These are phyloP conservation scores for Gallinago undulata DNA, from an alignment of 2,113 vertebrate genomes.

Conservation along the genomic window DNA sequence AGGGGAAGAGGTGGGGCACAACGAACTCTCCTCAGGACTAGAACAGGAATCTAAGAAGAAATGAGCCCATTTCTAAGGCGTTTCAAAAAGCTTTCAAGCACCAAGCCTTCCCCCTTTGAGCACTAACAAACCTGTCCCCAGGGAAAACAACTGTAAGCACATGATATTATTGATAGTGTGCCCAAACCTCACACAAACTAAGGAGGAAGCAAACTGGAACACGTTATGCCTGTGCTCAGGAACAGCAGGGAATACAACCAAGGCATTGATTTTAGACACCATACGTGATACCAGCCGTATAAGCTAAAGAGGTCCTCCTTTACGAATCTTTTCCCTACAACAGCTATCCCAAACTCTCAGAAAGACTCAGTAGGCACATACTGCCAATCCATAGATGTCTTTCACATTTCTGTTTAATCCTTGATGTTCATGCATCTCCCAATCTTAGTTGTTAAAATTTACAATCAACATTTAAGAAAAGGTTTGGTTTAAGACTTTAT, in stretches of 20 bases:
- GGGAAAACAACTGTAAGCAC: slow-evolving; percentile 17
- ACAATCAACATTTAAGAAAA: background rate
- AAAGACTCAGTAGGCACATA: background rate
- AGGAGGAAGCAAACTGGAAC: background rate
- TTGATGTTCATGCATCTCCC: background rate
- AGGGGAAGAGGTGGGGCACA: background rate
- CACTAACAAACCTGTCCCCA: background rate
- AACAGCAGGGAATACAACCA: background rate
- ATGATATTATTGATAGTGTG: background rate
- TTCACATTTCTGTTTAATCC: background rate
- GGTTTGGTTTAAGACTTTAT: slow-evolving; percentile 4
- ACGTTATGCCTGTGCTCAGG: background rate
- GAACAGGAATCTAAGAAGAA: background rate
- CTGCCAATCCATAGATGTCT: background rate
- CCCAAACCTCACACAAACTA: background rate
- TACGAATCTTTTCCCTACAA: background rate
- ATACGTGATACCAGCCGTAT: background rate
- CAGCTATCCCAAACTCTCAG: background rate
- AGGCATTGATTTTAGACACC: background rate
- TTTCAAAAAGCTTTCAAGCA: slow-evolving; percentile 19
- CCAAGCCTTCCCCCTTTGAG: background rate
- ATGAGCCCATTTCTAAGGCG: background rate
- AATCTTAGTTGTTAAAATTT: background rate
- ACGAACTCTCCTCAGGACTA: background rate
- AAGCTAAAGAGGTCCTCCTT: background rate